Conservation (phyloP, 2,888 invertebrate species). For the Ariolimax columbianus region DNA sequence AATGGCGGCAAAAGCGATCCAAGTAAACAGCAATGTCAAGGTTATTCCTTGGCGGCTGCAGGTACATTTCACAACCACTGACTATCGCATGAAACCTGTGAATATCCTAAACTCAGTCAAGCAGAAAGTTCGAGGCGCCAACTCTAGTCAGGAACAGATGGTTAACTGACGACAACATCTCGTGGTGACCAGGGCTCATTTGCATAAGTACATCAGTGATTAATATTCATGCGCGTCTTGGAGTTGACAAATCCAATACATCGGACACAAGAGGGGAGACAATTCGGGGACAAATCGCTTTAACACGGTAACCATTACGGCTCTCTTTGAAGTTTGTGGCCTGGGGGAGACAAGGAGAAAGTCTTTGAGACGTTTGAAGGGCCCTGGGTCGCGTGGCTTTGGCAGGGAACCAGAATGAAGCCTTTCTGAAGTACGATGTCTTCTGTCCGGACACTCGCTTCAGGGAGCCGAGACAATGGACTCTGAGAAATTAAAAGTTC, state of each 20-base stretch:
- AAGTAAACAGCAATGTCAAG: too few species aligned
- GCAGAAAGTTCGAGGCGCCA: constrained; percentile 16
- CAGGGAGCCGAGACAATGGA: constrained; percentile 4
- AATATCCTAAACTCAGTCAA: neutral
- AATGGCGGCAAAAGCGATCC: too few species aligned
- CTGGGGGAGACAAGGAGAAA: neutral
- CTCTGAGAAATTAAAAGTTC: neutral
- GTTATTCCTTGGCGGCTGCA: too few species aligned
- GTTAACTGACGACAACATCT: constrained; percentile 25
- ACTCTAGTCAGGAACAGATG: constrained; percentile 20
- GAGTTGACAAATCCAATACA: constrained; percentile 21
- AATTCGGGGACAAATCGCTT: constrained; percentile 32
- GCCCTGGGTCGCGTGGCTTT: neutral
- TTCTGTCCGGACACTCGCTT: neutral
- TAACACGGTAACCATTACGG: constrained; percentile 26
- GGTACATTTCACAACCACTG: neutral
- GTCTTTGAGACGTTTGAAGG: neutral
- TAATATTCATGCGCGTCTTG: constrained; percentile 33
- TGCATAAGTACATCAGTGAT: constrained; percentile 32
- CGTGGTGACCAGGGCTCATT: constrained; percentile 30
- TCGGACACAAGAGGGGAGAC: neutral
- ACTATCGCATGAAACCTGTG: neutral
- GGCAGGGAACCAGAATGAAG: neutral
- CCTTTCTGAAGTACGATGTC: neutral
- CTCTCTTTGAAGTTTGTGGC: constrained; percentile 14